Evolutionary conservation across 2,113 vertebrate species (phyloP).

Genomic region (Butorides virescens): DNA sequence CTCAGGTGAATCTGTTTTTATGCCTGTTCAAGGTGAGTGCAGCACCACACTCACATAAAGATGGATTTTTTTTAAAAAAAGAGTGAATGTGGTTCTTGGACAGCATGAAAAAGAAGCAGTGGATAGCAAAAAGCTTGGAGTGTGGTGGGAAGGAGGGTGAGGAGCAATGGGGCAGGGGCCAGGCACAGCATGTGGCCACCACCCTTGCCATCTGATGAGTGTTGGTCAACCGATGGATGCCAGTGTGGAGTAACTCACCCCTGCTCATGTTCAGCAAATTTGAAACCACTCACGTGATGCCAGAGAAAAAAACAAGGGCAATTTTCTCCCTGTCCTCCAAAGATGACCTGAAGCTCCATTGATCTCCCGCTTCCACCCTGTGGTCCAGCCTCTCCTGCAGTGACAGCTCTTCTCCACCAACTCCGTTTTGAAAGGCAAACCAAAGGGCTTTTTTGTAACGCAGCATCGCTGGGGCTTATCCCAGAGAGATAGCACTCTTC

Average conservation of each 20-base stretch:
- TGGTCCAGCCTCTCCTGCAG: not conserved
- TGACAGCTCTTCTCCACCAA: not conserved
- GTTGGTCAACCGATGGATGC: not conserved
- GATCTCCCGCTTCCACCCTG: not conserved
- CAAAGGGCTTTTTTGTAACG: no score
- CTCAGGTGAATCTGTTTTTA: not conserved
- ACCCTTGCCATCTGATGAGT: rapidly evolving
- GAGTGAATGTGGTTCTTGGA: rapidly evolving
- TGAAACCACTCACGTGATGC: not conserved
- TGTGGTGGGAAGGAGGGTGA: not conserved
- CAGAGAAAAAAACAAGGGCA: not conserved
- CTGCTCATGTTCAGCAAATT: not conserved
- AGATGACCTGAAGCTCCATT: not conserved
- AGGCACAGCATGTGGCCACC: not conserved
- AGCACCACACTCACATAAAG: not conserved
- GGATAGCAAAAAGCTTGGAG: not conserved
- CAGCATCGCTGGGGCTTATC: not conserved
- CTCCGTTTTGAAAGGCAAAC: not conserved
- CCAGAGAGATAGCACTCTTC: not conserved
- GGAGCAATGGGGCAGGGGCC: not conserved
- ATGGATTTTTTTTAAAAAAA: not conserved
- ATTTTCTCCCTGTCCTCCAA: not conserved
- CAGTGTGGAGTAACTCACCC: not conserved
- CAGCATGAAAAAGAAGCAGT: not conserved
- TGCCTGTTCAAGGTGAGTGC: rapidly evolving